A percentile compares a stretch with the other conserved stretches of the same genome.
Conservation (phyloP, 2,113 vertebrate species). For the Crotophaga sulcirostris region DNA sequence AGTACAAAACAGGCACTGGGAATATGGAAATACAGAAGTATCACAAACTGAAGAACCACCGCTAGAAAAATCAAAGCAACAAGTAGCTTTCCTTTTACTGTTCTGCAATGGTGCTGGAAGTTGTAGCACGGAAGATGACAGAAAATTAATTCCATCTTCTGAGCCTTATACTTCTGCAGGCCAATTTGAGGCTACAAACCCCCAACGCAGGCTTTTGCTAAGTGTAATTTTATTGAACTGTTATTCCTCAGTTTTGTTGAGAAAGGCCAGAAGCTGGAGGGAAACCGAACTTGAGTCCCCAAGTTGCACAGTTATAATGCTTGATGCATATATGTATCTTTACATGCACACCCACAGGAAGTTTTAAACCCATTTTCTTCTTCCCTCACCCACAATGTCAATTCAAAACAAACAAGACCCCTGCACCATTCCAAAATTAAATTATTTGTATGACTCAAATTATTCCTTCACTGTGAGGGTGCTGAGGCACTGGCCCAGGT, state of each 20-base stretch:
- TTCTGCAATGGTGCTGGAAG: not conserved
- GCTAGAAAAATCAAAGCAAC: not conserved
- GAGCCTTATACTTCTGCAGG: not conserved
- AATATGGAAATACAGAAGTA: not conserved
- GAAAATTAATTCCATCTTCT: not conserved
- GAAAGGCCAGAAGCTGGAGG: not conserved
- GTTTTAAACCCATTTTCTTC: not conserved
- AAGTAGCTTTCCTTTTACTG: not conserved
- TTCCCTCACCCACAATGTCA: not conserved
- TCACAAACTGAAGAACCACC: not conserved
- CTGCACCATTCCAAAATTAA: not conserved
- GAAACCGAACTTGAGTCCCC: not conserved
- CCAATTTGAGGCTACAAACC: not conserved
- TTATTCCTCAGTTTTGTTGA: not conserved
- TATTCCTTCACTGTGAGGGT: not conserved
- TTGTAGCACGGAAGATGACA: not conserved
- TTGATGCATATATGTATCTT: rapidly evolving
- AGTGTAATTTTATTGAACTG: not conserved
- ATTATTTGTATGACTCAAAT: not conserved
- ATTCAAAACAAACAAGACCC: not conserved
- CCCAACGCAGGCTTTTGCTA: not conserved
- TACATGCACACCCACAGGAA: not conserved
- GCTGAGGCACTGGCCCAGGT: too few species aligned
- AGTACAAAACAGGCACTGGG: not conserved
- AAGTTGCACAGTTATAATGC: not conserved